These are phyloP conservation scores for Pollenia griseotomentosa DNA, from an alignment of 2,888 invertebrate species.

Conservation along the genomic window DNA sequence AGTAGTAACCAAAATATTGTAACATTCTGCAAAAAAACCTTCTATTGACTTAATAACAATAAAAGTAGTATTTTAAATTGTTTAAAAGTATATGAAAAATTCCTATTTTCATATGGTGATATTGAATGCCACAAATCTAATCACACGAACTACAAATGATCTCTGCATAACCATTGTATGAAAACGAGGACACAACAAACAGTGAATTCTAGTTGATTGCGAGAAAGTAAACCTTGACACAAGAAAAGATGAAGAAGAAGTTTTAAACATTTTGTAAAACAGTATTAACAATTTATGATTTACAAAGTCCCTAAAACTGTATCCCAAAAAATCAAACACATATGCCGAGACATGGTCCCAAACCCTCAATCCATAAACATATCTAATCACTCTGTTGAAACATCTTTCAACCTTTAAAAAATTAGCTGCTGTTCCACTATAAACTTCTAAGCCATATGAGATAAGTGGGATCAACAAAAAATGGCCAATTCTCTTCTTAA, in stretches of 20 bases:
- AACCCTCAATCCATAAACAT: too few relatives aligned
- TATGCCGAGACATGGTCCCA: too few relatives aligned
- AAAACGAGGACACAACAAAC: neutral
- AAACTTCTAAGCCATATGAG: neutral
- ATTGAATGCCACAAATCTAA: neutral
- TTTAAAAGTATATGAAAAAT: too few relatives aligned
- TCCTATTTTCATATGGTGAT: too few relatives aligned
- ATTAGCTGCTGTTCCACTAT: slow-evolving; percentile 1
- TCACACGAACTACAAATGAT: neutral
- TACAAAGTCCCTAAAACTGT: neutral
- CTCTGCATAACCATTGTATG: neutral
- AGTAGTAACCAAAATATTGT: too few relatives aligned
- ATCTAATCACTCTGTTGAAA: neutral
- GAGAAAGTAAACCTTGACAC: too few relatives aligned
- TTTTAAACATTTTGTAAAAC: slow-evolving; percentile 1
- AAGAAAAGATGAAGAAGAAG: neutral
- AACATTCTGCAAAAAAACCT: too few relatives aligned
- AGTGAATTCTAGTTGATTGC: too few relatives aligned
- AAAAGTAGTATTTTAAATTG: too few relatives aligned
- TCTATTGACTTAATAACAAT: too few relatives aligned
- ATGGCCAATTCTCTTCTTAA: neutral
- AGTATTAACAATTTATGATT: neutral
- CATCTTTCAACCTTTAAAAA: neutral
- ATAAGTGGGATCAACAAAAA: neutral
- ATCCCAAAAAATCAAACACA: too few relatives aligned